A percentile compares a stretch with the other conserved stretches of the same genome.
phyloP scores from a whole-genome alignment of 2,113 vertebrate species.

The Orcinus orca region DNA sequence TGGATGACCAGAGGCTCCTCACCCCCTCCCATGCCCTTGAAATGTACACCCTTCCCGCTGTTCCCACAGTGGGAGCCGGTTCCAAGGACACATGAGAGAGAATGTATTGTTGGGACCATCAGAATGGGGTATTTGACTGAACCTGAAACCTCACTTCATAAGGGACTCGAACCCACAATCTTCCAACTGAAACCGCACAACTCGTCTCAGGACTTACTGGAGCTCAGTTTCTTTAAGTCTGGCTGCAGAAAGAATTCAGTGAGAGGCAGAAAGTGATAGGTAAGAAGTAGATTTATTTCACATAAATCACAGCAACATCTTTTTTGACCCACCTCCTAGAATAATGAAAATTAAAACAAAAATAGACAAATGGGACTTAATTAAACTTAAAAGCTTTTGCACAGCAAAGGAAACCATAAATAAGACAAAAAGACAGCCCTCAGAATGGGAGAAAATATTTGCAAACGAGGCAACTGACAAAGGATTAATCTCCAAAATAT shows the following conservation, averaged over 20 bases:
- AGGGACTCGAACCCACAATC: neutral
- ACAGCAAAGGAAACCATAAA: too few relatives aligned
- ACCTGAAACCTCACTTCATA: neutral
- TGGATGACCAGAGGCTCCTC: neutral
- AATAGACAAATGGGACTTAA: too few relatives aligned
- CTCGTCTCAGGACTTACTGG: neutral
- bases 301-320: too few relatives aligned
- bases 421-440: too few relatives aligned
- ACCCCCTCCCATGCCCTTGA: neutral
- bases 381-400: too few relatives aligned
- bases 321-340: too few relatives aligned
- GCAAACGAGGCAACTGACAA: too few relatives aligned
- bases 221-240: neutral
- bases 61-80: neutral
- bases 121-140: neutral
- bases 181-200: neutral
- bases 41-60: neutral
- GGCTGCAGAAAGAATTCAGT: rapidly evolving
- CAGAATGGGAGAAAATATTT: too few relatives aligned
- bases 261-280: neutral
- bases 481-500: too few relatives aligned
- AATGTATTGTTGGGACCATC: neutral
- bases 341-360: too few relatives aligned
- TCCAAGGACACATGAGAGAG: neutral
- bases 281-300: neutral